Evolutionary conservation across 2,797 vertebrate species (phyloP).

Genomic region (Eurystomus glaucurus): DNA sequence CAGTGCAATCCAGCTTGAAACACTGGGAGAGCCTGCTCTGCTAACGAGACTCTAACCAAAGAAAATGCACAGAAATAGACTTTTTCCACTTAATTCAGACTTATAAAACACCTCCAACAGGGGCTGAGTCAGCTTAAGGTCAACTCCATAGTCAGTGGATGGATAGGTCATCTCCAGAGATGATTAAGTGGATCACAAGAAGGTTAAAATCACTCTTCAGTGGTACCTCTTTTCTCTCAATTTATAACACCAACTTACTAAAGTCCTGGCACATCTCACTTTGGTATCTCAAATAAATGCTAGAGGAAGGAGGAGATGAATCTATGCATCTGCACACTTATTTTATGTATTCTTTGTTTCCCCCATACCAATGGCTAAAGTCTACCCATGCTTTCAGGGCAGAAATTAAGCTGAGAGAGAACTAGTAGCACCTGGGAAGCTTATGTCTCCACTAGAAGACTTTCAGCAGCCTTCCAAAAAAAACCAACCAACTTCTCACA

Average conservation of each 20-base stretch:
- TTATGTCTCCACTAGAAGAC: not conserved
- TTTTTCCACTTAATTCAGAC: not conserved
- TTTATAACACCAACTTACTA: not conserved
- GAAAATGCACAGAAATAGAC: not conserved
- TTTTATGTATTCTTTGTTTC: not conserved
- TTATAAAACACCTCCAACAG: not conserved
- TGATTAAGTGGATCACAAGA: rapidly evolving
- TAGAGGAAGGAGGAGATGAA: not conserved
- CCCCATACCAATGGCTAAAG: not conserved
- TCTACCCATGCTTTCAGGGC: not conserved
- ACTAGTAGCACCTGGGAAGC: not conserved
- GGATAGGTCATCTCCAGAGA: not conserved
- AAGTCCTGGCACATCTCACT: not conserved
- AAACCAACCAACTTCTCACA: not conserved
- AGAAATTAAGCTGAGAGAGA: not conserved
- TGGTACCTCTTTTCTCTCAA: not conserved
- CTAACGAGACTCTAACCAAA: not conserved
- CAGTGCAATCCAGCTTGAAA: not conserved
- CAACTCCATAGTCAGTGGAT: not conserved
- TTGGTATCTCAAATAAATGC: not conserved
- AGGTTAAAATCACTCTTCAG: not conserved
- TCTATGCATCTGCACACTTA: not conserved
- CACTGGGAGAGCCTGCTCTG: not conserved
- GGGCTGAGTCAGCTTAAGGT: not conserved
- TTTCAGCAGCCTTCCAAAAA: not conserved